Evolutionary conservation across 1,140 invertebrate species (phyloP), one percentile per base, ranked within the genome.

Genomic region (Brachionus paranguensis): DNA sequence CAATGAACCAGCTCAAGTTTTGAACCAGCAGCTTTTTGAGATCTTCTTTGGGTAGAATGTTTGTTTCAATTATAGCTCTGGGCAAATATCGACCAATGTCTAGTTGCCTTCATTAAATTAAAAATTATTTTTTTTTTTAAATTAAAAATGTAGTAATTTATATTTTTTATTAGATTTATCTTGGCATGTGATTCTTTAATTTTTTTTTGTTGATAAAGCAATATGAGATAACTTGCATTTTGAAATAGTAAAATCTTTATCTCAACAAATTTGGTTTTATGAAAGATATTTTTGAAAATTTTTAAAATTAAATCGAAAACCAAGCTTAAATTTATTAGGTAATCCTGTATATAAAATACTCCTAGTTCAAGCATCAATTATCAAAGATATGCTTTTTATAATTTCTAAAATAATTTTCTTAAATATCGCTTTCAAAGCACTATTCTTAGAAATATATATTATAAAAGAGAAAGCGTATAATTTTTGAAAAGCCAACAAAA

Each of bases 1-100:
- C 53, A 14, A 81, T 47, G 20, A 81, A 81, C 78, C 78, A 81
- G 10, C 6, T 68, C 6, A 81, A 4, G 14, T 81, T 81, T 81
- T 81, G 78, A 17, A 20, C 17, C 7, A 81, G 53, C 20, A 81
- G 24, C 11, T 68, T 60, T 64, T 81, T 81, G 14, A 81, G 33
- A 37, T 81, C 78, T 27, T 81, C 43, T 60, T 47, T 60, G 24
- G 33, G 17, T 14, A 81, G 24, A 27, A 81, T 47, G 37, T 81
- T 81, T 11, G 78, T 64, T 10, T 81, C 64, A 12, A 81, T 12
- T 14, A 81, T 68, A 20, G 78, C 20, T 41, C 14, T 60, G 33
- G 78, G 78, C 20, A 81, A 45, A 81, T 45, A 81, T 11, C 24
- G 33, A 14, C 33, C 53, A 6, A 81, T 14, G n/a, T 60, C 47